phyloP scores from a whole-genome alignment of 1,140 invertebrate species.

The Portunus trituberculatus region DNA sequence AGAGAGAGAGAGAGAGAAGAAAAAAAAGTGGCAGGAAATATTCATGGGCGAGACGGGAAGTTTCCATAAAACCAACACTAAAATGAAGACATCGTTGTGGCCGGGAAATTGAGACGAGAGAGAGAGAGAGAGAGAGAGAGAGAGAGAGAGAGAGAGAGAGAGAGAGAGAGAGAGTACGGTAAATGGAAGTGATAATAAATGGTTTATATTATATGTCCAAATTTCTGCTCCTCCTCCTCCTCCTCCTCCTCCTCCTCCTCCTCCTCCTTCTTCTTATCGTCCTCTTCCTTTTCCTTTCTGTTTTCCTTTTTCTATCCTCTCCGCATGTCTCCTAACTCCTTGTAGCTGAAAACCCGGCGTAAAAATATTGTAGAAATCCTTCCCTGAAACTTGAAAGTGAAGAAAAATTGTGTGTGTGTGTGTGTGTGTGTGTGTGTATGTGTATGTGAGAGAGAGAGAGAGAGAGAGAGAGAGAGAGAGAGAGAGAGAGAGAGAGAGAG shows the following conservation, averaged over 20 bases:
- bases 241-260: neutral
- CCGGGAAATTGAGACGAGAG: neutral
- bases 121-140: too few relatives aligned
- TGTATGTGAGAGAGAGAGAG: neutral
- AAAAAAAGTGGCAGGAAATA: neutral
- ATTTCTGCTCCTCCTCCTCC: neutral
- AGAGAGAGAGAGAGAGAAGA: neutral
- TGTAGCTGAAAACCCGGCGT: neutral
- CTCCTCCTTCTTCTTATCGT: neutral
- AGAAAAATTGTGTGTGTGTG: neutral
- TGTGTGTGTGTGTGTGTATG: too few relatives aligned
- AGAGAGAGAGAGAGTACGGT: neutral
- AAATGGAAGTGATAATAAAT: neutral
- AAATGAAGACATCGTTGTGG: slow-evolving; percentile 3
- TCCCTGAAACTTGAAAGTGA: slow-evolving; percentile 2
- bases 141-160: too few relatives aligned
- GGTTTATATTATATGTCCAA: neutral
- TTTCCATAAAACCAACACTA: slow-evolving; percentile 14
- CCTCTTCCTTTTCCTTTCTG: neutral
- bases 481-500: neutral
- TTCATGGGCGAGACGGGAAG: neutral
- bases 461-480: slow-evolving; percentile 20
- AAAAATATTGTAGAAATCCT: slow-evolving; percentile 24
- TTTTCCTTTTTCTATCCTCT: neutral
- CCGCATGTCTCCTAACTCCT: slow-evolving; percentile 8